Evolutionary conservation across 2,113 vertebrate species (phyloP).

Genomic region (Calonectris borealis): DNA sequence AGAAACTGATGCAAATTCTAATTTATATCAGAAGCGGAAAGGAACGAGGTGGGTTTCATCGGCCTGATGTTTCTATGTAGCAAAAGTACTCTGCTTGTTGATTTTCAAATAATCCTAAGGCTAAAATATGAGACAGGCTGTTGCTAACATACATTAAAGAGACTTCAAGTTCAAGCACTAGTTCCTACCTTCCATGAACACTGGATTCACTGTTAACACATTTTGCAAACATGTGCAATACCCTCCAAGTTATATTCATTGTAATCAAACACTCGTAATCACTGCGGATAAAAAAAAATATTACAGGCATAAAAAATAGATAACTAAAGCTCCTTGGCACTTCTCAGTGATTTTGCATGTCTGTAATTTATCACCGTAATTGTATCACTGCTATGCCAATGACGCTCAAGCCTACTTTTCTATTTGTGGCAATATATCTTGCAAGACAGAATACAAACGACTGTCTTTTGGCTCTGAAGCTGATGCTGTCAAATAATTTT

Average conservation of each 20-base stretch:
- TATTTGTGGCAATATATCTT: slow-evolving; percentile 1
- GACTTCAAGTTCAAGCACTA: neutral
- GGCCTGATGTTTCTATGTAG: neutral
- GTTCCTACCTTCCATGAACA: neutral
- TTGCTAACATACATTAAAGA: neutral
- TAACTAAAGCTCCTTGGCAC: neutral
- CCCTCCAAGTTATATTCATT: neutral
- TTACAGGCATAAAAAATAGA: neutral
- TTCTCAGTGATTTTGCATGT: neutral
- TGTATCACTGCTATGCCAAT: neutral
- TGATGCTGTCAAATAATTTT: neutral
- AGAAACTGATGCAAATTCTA: neutral
- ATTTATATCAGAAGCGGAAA: neutral
- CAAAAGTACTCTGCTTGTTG: neutral
- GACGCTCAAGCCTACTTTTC: neutral
- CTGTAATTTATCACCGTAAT: slow-evolving; percentile 12
- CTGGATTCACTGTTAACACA: neutral
- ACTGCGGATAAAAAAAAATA: neutral
- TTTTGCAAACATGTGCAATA: neutral
- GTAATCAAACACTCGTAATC: neutral
- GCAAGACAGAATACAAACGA: neutral
- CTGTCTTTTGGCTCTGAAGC: neutral
- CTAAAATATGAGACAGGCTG: neutral
- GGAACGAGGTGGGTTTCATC: neutral
- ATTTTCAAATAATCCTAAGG: neutral